Percentiles rank a stretch among this genome's conserved stretches.
phyloP scores from a whole-genome alignment of 2,888 invertebrate species.

The Conus canariensis region DNA sequence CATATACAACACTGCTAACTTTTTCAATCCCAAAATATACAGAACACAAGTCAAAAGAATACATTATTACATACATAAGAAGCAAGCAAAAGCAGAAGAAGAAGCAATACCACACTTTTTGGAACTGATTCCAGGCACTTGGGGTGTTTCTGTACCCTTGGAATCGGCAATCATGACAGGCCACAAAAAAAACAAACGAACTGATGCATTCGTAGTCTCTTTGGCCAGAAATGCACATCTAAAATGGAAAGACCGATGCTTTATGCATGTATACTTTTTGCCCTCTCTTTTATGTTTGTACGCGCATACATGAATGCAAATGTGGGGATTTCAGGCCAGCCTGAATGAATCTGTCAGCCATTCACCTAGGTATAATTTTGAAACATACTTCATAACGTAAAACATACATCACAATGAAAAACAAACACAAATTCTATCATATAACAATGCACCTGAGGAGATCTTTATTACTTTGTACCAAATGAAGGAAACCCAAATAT shows the following conservation, averaged over 20 bases:
- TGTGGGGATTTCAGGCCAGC: no score
- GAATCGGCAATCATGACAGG: background rate
- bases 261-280: background rate
- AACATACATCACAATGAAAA: background rate
- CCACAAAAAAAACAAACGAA: background rate
- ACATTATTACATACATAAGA: no score
- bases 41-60: background rate
- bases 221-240: background rate
- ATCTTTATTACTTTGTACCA: background rate
- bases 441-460: background rate
- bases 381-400: no score
- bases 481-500: no score
- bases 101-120: background rate
- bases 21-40: no score
- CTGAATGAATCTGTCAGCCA: background rate
- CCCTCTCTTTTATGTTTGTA: background rate
- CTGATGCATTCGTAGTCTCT: background rate
- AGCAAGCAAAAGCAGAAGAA: no score
- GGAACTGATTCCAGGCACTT: background rate
- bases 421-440: background rate
- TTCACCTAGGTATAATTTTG: no score
- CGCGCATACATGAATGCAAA: background rate
- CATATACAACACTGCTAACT: no score
- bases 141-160: background rate
- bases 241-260: no score